Evolutionary conservation across 2,113 vertebrate genomes (phyloP), one percentile per base, ranked within the genome.

Genomic region (Psephotus haematonotus): DNA sequence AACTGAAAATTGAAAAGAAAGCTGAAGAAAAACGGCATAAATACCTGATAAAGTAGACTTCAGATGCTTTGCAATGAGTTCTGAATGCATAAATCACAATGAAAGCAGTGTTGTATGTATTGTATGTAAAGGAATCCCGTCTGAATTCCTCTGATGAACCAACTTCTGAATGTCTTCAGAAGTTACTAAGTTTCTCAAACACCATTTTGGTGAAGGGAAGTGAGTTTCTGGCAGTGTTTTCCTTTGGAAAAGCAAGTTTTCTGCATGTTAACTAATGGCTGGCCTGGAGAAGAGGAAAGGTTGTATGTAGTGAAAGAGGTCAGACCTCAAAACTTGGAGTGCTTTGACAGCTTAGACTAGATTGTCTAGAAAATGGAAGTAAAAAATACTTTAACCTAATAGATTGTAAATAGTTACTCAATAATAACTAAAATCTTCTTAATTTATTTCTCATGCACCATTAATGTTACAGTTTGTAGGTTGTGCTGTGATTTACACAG

Each of bases 1-100:
- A 81, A 14, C 7, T 28, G 67, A 90, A 59, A 89, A 80, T 13
- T 85, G 84, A 64, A 76, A 77, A 69, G 86, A 85, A 91, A 70
- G 20, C 71, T 84, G 88, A 43, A 84, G 71, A 63, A 81, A 92
- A 76, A 49, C 33, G 50, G 47, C 0, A 0, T 65, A 13, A 13
- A 63, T 88, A 52, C 41, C 49, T 77, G 57, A 70, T 49, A 86
- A 77, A 83, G 59, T 53, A 75, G 71, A 39, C 16, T 53, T 83
- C 53, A 92, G 46, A 13, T 2, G 11, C 43, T 68, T 74, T 90
- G 67, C 62, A 63, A 75, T 67, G 47, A 68, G 81, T 29, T 43
- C 25, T 0, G 0, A 91, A 68, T 64, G 23, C 52, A 15, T 75
- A 55, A 53, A 59, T 75, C 25, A 59, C 79, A 86, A 64, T 41